phyloP scores from a whole-genome alignment of 2,797 vertebrate genomes.

The Argyrosomus regius region DNA sequence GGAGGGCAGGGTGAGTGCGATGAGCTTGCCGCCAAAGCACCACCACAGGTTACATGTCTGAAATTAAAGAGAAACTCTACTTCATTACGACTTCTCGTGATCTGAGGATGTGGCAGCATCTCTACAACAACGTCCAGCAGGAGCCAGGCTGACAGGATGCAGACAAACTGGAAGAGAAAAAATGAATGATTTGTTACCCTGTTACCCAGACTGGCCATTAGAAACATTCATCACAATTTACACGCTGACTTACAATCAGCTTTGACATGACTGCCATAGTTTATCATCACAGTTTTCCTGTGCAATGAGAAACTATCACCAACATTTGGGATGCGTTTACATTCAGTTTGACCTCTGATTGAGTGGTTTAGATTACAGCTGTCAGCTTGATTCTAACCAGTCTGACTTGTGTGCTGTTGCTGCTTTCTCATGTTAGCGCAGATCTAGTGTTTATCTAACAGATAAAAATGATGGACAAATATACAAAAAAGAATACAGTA shows the following conservation, averaged over 20 bases:
- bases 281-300: neutral
- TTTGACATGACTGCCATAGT: neutral
- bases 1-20: neutral
- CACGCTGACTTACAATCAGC: neutral
- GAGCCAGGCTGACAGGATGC: neutral
- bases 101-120: neutral
- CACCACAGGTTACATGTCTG: neutral
- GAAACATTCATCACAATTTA: neutral
- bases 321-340: neutral
- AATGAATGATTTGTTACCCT: neutral
- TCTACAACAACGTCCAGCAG: neutral
- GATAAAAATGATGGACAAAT: neutral
- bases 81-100: neutral
- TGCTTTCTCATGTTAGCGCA: neutral
- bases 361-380: neutral
- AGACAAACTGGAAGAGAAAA: neutral
- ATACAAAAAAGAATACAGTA: neutral
- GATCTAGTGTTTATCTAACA: neutral
- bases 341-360: neutral
- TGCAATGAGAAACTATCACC: neutral
- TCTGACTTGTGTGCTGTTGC: neutral
- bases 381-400: neutral
- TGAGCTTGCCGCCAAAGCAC: neutral
- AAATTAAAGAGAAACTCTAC: neutral
- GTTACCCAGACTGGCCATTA: neutral